Evolutionary conservation across 2,113 vertebrate species (phyloP), one percentile per base, ranked within the genome.

Genomic region (Pluvialis apricaria): DNA sequence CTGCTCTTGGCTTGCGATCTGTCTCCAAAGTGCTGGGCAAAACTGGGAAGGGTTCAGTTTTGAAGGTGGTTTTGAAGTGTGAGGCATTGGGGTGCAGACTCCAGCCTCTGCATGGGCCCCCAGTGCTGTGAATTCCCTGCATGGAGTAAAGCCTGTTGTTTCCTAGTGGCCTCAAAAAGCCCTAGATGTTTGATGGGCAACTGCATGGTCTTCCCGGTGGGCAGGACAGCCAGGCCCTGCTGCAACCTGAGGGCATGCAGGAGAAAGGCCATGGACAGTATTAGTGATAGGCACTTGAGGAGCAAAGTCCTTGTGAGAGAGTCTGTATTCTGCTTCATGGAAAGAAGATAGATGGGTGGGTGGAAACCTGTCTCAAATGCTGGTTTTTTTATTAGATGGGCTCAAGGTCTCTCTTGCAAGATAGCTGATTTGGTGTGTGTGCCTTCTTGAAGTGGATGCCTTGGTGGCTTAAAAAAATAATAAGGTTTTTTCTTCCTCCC

Each of bases 291-390:
- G 32, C 17, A 7, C 25, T 6, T 24, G 49, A 38, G 61, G 60
- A 29, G 34, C 49, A n/a, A 21, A 34, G 38, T 54, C 57, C 38
- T 42, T 20, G 21, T 73, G 79, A 83, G 44, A 69, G 49, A 45
- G 20, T 18, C n/a, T 5, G 13, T n/a, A 64, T 64, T 68, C 32
- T 66, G 25, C 51, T 38, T 18, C n/a, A 70, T 64, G 70, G 47
- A 22, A 65, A 38, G 64, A 84, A 75, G 89, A 60, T 77, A 85
- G 75, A 44, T 54, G 77, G 34, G 31, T 95, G 93, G 78, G 92
- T 94, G 94, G 94, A 97, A 96, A 94, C 92, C 86, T 86, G 64
- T 95, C 82, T 82, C 44, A 61, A 49, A 38, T 61, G 64, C 77
- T 73, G 57, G n/a, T n/a, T 85, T 94, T 86, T 44, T 92, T 93